Conservation (phyloP, 92 coral and sea anemone species). For the Metridium senile region DNA sequence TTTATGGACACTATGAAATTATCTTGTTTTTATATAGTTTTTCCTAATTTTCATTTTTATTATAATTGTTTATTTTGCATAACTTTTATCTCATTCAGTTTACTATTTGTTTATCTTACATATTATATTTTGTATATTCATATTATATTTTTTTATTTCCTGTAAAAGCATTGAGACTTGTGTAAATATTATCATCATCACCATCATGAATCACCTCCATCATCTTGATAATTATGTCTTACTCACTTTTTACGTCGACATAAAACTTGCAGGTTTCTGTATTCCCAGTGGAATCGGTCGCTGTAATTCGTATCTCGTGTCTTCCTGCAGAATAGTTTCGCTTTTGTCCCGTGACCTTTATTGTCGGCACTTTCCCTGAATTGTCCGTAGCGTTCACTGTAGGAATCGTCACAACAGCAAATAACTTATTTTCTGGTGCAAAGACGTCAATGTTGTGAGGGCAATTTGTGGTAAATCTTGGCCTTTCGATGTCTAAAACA, state of each 20-base stretch:
- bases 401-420: slow-evolving; percentile 52
- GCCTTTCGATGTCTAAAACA: slow-evolving; percentile 47
- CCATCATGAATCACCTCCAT: too few species aligned
- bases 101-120: too few species aligned
- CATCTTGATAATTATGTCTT: too few species aligned
- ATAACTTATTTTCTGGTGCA: slow-evolving; percentile 46
- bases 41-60: too few species aligned
- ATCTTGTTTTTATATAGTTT: too few species aligned
- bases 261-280: slow-evolving; percentile 40
- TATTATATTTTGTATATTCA: too few species aligned
- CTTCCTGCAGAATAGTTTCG: slow-evolving; percentile 37
- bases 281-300: slow-evolving; percentile 59
- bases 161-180: too few species aligned
- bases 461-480: slow-evolving; percentile 50
- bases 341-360: slow-evolving; percentile 23
- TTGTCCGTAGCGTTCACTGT: slow-evolving; percentile 63
- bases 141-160: too few species aligned
- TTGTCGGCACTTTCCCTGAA: slow-evolving; percentile 42
- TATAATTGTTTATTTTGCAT: too few species aligned
- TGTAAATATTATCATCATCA: too few species aligned
- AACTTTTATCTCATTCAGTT: too few species aligned
- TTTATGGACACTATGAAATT: too few species aligned
- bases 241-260: slow-evolving; percentile 53
- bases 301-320: slow-evolving; percentile 44
- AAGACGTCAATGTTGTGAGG: slow-evolving; percentile 45